Conservation (phyloP, 2,888 invertebrate genomes). For the Ornithoptera priamus region DNA sequence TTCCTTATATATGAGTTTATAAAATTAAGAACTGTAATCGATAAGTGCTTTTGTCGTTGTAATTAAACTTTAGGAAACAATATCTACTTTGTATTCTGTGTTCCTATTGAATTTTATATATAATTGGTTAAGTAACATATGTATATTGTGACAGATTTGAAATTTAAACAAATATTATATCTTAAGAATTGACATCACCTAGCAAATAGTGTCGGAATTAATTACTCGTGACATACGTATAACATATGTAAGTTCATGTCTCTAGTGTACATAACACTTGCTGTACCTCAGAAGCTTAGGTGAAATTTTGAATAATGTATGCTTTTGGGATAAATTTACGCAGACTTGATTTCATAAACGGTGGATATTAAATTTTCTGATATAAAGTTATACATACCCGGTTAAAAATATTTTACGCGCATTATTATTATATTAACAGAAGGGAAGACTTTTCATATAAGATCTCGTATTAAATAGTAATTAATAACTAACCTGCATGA, state of each 20-base stretch:
- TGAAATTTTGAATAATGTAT: conserved; percentile 10
- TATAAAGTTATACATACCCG: background rate
- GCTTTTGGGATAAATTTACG: background rate
- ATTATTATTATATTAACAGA: no score
- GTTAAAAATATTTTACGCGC: background rate
- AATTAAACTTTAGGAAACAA: no score
- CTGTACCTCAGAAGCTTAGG: conserved; percentile 2
- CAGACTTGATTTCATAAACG: background rate
- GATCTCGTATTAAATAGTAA: no score
- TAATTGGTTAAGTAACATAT: background rate
- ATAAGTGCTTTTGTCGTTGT: no score
- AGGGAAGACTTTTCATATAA: no score
- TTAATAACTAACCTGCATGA: no score
- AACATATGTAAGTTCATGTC: background rate
- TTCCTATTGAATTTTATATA: background rate
- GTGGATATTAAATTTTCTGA: background rate
- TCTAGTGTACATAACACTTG: background rate
- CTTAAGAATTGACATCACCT: background rate
- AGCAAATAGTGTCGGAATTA: background rate
- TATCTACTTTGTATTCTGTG: no score
- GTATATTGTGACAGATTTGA: background rate
- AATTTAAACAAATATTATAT: background rate
- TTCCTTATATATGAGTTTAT: no score
- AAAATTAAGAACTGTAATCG: no score
- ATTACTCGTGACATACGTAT: background rate